These are phyloP conservation scores for Amphipoea lucens DNA, from an alignment of 2,888 invertebrate genomes.

Conservation along the genomic window DNA sequence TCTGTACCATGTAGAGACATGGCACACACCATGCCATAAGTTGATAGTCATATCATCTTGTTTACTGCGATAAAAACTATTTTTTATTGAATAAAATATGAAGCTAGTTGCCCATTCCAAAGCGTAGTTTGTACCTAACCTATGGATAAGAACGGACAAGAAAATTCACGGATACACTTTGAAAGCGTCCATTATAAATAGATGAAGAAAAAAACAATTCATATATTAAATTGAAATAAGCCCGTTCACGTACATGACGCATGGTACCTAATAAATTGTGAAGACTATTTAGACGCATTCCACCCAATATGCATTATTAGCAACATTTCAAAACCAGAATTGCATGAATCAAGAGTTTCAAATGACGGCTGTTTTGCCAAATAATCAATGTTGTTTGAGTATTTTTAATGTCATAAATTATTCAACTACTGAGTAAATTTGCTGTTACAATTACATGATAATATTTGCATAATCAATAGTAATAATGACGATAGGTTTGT, in stretches of 20 bases:
- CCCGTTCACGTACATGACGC: no score
- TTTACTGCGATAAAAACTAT: neutral
- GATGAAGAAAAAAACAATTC: no score
- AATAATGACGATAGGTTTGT: conserved; percentile 4
- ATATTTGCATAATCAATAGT: conserved; percentile 44
- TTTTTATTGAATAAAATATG: neutral
- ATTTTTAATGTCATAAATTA: conserved; percentile 28
- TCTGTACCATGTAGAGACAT: neutral
- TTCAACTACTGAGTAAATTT: conserved; percentile 29
- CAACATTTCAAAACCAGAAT: neutral
- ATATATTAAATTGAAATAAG: no score
- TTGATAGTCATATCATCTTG: conserved; percentile 30
- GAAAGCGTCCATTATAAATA: no score
- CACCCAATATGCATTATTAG: neutral
- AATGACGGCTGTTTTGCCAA: conserved; percentile 10
- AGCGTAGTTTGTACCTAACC: no score
- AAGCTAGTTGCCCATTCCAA: no score
- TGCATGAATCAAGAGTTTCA: neutral
- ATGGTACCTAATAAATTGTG: neutral
- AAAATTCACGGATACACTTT: no score
- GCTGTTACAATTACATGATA: neutral
- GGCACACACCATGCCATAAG: neutral
- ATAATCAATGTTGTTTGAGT: conserved; percentile 8
- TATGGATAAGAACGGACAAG: no score
- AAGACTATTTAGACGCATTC: neutral